Conservation (phyloP, 2,113 vertebrate genomes). For the Pteruthius melanotis region DNA sequence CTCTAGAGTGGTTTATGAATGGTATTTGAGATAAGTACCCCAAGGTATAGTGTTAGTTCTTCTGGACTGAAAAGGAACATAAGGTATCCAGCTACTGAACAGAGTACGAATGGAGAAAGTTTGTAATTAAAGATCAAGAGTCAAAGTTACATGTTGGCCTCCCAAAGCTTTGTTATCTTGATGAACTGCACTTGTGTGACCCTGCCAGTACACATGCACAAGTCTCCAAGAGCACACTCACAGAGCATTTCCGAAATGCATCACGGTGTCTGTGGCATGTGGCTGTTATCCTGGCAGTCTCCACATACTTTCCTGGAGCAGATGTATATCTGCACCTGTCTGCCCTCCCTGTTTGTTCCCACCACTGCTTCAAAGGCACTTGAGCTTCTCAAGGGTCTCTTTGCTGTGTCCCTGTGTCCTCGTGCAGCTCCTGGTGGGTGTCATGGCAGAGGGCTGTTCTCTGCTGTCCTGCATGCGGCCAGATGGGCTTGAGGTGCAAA, state of each 20-base stretch:
- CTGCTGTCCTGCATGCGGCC: background rate
- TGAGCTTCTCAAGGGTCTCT: fast-evolving
- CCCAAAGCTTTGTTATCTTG: background rate
- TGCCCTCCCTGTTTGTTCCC: background rate
- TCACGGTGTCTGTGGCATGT: background rate
- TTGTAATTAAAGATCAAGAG: background rate
- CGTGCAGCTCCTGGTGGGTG: background rate
- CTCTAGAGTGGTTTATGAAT: background rate
- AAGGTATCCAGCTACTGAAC: background rate
- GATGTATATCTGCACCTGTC: constrained; percentile 16
- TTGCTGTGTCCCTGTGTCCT: background rate
- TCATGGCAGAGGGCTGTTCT: fast-evolving
- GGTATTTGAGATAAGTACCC: background rate
- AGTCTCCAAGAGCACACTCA: fast-evolving
- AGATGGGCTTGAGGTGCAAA: background rate
- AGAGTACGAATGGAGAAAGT: background rate
- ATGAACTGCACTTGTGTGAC: background rate
- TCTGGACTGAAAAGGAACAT: background rate
- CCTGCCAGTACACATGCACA: background rate
- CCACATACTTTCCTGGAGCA: background rate
- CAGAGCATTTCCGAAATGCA: background rate
- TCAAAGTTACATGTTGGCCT: background rate
- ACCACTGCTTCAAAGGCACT: background rate
- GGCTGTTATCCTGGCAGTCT: background rate
- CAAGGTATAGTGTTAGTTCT: background rate